Evolutionary conservation across 2,113 vertebrate species (phyloP).

Genomic region (Periophthalmodon schlosseri): DNA sequence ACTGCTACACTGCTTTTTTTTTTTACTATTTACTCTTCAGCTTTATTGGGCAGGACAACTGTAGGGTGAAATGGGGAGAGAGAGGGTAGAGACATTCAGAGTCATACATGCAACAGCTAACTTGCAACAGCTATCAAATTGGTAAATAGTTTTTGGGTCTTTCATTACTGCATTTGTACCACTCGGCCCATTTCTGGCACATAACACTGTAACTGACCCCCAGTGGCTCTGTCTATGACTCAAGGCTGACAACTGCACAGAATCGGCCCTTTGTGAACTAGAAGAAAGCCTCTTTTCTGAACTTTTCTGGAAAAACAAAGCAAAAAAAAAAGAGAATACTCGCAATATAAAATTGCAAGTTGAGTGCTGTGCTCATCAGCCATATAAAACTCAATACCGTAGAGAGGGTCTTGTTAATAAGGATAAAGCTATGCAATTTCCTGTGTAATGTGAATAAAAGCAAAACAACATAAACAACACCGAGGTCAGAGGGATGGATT

Average conservation of each 20-base stretch:
- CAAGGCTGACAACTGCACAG: conserved; percentile 58
- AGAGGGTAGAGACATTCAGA: too few species aligned
- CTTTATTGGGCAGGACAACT: too few species aligned
- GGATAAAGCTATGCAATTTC: conserved; percentile 42
- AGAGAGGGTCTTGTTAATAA: conserved; percentile 30
- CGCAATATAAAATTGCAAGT: conserved; percentile 40
- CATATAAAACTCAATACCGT: conserved; percentile 1
- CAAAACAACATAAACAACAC: conserved; percentile 39
- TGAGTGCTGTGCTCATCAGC: conserved; percentile 20
- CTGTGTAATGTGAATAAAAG: conserved; percentile 48
- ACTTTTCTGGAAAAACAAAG: conserved; percentile 31
- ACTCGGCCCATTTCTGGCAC: conserved; percentile 25
- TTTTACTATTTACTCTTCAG: too few species aligned
- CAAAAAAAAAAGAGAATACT: conserved; percentile 38
- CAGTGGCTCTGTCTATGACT: conserved; percentile 55
- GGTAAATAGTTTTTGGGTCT: conserved; percentile 15
- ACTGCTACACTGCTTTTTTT: too few species aligned
- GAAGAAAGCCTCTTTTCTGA: conserved; percentile 70
- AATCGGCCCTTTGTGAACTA: conserved; percentile 68
- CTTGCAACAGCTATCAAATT: not conserved
- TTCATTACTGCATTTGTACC: conserved; percentile 38
- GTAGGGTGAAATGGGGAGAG: too few species aligned
- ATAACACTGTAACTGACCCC: conserved; percentile 58
- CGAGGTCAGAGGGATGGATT: conserved; percentile 20
- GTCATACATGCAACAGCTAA: not conserved